phyloP scores from a whole-genome alignment of 2,113 vertebrate species.

The Eupsittula cactorum region DNA sequence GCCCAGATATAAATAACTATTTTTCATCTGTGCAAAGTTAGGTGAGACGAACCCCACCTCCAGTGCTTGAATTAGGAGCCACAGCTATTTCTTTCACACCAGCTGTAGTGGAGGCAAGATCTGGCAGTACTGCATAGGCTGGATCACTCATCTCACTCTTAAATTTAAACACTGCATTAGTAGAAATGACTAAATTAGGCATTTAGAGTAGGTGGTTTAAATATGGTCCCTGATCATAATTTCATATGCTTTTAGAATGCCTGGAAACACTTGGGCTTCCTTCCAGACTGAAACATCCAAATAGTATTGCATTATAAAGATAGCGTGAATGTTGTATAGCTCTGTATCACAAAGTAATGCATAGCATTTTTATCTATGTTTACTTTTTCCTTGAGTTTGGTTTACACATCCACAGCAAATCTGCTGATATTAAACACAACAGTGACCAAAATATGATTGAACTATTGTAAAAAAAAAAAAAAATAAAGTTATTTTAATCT shows the following conservation, averaged over 20 bases:
- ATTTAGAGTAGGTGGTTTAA: slow-evolving; percentile 48
- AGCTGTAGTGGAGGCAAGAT: slow-evolving; percentile 30
- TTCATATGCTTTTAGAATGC: slow-evolving; percentile 29
- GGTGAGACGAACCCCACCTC: slow-evolving; percentile 10
- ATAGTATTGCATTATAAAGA: slow-evolving; percentile 38
- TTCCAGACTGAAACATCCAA: slow-evolving; percentile 42
- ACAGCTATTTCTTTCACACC: slow-evolving; percentile 21
- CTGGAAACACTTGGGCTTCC: slow-evolving; percentile 47
- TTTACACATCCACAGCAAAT: background rate
- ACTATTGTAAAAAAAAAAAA: background rate
- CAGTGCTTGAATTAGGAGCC: slow-evolving; percentile 11
- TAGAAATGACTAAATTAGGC: slow-evolving; percentile 34
- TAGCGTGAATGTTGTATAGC: slow-evolving; percentile 6
- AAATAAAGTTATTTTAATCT: background rate
- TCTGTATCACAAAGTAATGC: background rate
- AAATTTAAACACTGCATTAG: slow-evolving; percentile 37
- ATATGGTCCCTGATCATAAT: background rate
- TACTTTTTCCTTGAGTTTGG: background rate
- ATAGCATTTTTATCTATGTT: slow-evolving; percentile 6
- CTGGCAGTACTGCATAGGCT: background rate
- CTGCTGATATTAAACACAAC: background rate
- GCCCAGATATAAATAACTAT: background rate
- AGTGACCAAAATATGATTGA: background rate
- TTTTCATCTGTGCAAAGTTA: background rate
- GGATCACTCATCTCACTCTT: slow-evolving; percentile 22